Percentiles rank a stretch among this genome's conserved stretches.
phyloP scores from a whole-genome alignment of 2,888 invertebrate species.

The Anarsia innoxiella region DNA sequence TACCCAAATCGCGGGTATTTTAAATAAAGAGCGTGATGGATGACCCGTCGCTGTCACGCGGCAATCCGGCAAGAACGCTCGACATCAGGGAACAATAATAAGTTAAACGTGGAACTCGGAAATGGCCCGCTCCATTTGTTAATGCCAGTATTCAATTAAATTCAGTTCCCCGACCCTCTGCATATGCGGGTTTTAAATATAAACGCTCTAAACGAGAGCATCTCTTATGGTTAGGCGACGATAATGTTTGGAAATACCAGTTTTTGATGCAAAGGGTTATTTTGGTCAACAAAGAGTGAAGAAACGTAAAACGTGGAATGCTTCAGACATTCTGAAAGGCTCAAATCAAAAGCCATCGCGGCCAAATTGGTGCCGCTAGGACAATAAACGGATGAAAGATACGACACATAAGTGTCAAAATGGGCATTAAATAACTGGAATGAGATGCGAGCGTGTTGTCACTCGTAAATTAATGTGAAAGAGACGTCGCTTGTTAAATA shows the following conservation, averaged over 20 bases:
- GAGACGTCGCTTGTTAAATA: conserved; percentile 53
- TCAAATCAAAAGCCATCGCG: conserved; percentile 46
- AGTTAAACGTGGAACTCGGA: conserved; percentile 68
- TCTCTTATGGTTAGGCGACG: not conserved
- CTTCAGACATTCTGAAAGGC: conserved; percentile 33
- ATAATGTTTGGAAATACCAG: not conserved
- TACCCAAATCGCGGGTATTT: conserved; percentile 67
- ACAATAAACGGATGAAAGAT: conserved; percentile 52
- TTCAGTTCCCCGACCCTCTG: conserved; percentile 62
- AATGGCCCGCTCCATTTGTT: conserved; percentile 68
- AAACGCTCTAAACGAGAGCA: too few species aligned
- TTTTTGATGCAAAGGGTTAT: conserved; percentile 6
- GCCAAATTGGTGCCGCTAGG: conserved; percentile 49
- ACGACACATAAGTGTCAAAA: conserved; percentile 66
- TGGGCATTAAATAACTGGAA: conserved; percentile 62
- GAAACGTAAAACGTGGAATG: conserved; percentile 20
- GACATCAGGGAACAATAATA: conserved; percentile 66
- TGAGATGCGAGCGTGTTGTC: conserved; percentile 61
- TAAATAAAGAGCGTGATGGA: conserved; percentile 72
- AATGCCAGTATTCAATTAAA: conserved; percentile 73
- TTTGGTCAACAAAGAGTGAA: conserved; percentile 7
- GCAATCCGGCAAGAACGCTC: conserved; percentile 49
- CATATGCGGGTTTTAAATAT: conserved; percentile 58
- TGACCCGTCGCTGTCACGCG: conserved; percentile 63
- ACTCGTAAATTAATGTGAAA: conserved; percentile 67